Evolutionary conservation across 2,888 invertebrate species (phyloP).

Genomic region (Nebria salina): DNA sequence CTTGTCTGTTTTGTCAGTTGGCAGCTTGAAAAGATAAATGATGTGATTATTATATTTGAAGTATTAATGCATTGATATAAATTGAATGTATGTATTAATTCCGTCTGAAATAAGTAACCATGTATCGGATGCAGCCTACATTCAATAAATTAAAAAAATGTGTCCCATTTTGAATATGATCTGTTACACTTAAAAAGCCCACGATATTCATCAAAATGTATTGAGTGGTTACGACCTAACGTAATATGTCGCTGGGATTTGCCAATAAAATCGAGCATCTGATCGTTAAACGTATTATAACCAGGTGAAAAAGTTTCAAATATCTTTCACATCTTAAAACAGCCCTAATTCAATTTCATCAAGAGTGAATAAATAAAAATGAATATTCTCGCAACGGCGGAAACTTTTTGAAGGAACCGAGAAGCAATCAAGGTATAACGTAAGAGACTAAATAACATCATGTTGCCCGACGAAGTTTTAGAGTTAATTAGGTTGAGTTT

Average conservation of each 20-base stretch:
- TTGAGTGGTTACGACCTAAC: too few species aligned
- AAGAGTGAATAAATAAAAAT: too few species aligned
- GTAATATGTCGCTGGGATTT: too few species aligned
- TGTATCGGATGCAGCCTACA: not conserved
- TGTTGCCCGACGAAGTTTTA: conserved; percentile 31
- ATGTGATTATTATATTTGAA: not conserved
- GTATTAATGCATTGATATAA: not conserved
- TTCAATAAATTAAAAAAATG: not conserved
- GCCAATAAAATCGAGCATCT: too few species aligned
- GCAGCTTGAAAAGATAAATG: not conserved
- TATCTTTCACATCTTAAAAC: too few species aligned
- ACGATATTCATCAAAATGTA: too few species aligned
- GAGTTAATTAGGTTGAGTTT: conserved; percentile 46
- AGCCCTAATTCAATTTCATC: too few species aligned
- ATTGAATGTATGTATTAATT: not conserved
- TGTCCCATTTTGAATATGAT: not conserved
- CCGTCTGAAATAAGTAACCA: not conserved
- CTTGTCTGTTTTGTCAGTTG: not conserved
- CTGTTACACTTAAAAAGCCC: too few species aligned
- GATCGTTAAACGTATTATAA: too few species aligned
- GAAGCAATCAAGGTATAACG: conserved; percentile 14
- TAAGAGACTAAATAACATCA: conserved; percentile 34
- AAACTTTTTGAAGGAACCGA: too few species aligned
- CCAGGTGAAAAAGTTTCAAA: too few species aligned
- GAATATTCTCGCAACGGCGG: too few species aligned